These are phyloP conservation scores for Strongylocentrotus purpuratus DNA, from an alignment of 35 echinoderm and acorn worm species.

Conservation along the genomic window DNA sequence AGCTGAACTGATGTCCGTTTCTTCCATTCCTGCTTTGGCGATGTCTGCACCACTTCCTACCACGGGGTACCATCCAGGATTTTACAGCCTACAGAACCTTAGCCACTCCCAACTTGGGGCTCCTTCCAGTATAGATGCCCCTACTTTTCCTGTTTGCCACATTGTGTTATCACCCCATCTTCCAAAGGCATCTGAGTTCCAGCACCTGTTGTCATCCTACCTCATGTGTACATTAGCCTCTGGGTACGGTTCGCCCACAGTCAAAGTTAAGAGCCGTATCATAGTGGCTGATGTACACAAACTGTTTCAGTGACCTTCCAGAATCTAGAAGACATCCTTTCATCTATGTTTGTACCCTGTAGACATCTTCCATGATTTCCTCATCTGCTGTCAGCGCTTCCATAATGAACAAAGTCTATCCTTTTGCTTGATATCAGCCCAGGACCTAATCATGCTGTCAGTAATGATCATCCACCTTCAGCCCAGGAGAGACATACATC, in stretches of 20 bases:
- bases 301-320: not conserved
- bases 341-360: not conserved
- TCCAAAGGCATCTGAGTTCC: not conserved
- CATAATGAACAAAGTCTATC: not conserved
- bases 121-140: not conserved
- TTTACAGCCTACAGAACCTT: not conserved
- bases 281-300: not conserved
- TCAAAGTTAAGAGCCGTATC: not conserved
- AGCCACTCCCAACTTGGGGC: not conserved
- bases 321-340: constrained; percentile 3
- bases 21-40: not conserved
- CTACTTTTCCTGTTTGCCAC: not conserved
- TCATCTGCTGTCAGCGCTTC: not conserved
- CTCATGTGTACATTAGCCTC: not conserved
- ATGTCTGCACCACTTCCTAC: not conserved
- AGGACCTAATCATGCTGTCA: not conserved
- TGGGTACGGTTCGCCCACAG: not conserved
- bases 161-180: not conserved
- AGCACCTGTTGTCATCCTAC: not conserved
- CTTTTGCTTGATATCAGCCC: not conserved
- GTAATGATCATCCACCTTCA: not conserved
- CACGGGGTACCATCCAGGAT: not conserved
- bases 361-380: not conserved
- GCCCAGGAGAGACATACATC: not conserved
- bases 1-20: not conserved